A percentile compares a stretch with the other conserved stretches of the same genome.
These are phyloP conservation scores for Agrotis ipsilon DNA, from an alignment of 2,888 invertebrate genomes.

Conservation along the genomic window DNA sequence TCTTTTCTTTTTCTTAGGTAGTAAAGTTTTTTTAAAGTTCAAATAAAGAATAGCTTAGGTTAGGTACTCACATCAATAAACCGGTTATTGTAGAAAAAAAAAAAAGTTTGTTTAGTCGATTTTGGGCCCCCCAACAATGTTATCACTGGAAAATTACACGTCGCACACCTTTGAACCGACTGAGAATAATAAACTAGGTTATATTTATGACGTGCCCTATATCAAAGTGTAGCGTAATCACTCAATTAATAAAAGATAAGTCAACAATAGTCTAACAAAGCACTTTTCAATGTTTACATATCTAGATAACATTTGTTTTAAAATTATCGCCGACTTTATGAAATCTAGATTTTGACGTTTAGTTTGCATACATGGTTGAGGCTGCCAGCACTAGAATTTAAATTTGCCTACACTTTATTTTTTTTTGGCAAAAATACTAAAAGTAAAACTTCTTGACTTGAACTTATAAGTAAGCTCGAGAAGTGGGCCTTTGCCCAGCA, in stretches of 20 bases:
- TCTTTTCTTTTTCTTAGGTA: too few relatives aligned
- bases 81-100: background rate
- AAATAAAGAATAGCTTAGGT: constrained; percentile 9
- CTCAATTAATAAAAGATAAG: constrained; percentile 1
- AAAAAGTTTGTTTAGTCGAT: constrained; percentile 6
- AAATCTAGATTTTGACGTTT: constrained; percentile 45
- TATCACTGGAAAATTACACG: constrained; percentile 38
- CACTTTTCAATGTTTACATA: background rate
- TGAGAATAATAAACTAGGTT: constrained; percentile 17
- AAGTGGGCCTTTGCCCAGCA: too few relatives aligned
- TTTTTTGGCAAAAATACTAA: too few relatives aligned
- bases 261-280: constrained; percentile 17
- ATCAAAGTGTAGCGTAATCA: constrained; percentile 15
- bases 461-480: too few relatives aligned
- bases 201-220: background rate
- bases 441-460: too few relatives aligned
- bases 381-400: constrained; percentile 44
- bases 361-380: background rate
- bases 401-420: constrained; percentile 5
- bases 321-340: constrained; percentile 28
- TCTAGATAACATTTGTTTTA: constrained; percentile 10
- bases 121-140: constrained; percentile 11
- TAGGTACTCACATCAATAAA: constrained; percentile 34
- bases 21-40: background rate
- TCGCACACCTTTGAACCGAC: constrained; percentile 2